Evolutionary conservation across 92 coral and sea anemone genomes (phyloP).

Genomic region (Phenganax marumi): DNA sequence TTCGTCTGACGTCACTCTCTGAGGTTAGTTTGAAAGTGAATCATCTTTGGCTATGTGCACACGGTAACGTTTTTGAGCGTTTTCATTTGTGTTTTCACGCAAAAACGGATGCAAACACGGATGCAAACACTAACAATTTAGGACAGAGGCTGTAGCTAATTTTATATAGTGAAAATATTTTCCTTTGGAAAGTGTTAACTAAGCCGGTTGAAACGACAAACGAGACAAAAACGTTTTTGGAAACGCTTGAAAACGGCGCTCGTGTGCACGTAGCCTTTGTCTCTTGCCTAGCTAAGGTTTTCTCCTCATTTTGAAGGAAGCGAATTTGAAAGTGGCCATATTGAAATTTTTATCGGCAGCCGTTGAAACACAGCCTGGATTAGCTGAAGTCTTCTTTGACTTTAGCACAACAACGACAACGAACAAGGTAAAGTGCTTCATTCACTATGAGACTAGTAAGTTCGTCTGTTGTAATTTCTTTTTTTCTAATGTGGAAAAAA

Average conservation of each 20-base stretch:
- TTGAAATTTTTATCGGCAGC: conserved; percentile 92
- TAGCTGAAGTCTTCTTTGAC: conserved; percentile 83
- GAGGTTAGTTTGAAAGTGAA: conserved; percentile 56
- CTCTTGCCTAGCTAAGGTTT: not conserved
- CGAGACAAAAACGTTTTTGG: no score
- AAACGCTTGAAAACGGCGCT: no score
- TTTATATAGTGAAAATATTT: no score
- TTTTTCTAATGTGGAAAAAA: not conserved
- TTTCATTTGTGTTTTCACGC: no score
- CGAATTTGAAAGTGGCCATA: conserved; percentile 76
- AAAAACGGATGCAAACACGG: no score
- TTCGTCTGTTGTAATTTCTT: not conserved
- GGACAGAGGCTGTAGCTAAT: no score
- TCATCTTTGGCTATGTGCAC: no score
- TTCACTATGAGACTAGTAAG: not conserved
- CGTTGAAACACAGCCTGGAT: conserved; percentile 95
- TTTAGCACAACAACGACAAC: conserved; percentile 54
- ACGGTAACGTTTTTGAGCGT: no score
- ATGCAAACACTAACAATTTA: no score
- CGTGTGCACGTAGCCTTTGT: no score
- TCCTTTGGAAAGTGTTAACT: no score
- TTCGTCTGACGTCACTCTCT: conserved; percentile 68
- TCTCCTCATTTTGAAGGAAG: conserved; percentile 57
- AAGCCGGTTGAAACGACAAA: no score
- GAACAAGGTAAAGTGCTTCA: not conserved